Base-by-base conservation (phyloP, 2,888 invertebrate genomes). In the Tenthredo notha region DNA sequence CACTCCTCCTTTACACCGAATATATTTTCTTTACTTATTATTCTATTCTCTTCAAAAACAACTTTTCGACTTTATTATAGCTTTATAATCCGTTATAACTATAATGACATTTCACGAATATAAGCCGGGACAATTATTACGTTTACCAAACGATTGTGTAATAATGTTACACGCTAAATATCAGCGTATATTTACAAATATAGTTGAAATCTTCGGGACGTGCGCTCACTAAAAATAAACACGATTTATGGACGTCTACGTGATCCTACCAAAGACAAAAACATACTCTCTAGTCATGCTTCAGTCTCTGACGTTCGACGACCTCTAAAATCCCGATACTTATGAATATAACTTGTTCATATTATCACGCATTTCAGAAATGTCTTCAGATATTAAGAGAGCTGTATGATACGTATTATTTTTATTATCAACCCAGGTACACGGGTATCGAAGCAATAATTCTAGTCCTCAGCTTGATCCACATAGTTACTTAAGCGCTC, bases 221-320 rank as follows among this genome's bases (percentile, higher is more conserved):
- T 65, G 80, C 82, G 87, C 85, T 86, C 86, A 89, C 91, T 91
- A 91, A 90, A 90, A 91, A 91, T 91, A 91, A 90, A 91, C 90
- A 90, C 90, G 90, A 88, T 88, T 88, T 88, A 87, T 86, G 88
- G 82, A 86, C 85, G 85, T 82, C 84, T 87, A 86, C 86, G 86
- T 88, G 82, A 86, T 86, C 86, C 87, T 87, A 88, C 87, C 86
- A 78, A 87, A 89, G 89, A 89, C 91, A 89, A 91, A 90, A 91
- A 91, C 90, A 90, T 87, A 91, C 90, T 90, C 86, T 83, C 87
- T 88, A 86, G 86, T 91, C 91, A 90, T 89, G 85, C 86, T 33
- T 5, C 0, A 25, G 21, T 9, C 40, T 61, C 37, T 50, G 50
- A 58, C 58, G 21, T 40, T 61, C 37, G 54, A n/a, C 47, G 54